Base-by-base conservation (phyloP, 2,888 invertebrate species). In the Acanthoscelides obtectus region DNA sequence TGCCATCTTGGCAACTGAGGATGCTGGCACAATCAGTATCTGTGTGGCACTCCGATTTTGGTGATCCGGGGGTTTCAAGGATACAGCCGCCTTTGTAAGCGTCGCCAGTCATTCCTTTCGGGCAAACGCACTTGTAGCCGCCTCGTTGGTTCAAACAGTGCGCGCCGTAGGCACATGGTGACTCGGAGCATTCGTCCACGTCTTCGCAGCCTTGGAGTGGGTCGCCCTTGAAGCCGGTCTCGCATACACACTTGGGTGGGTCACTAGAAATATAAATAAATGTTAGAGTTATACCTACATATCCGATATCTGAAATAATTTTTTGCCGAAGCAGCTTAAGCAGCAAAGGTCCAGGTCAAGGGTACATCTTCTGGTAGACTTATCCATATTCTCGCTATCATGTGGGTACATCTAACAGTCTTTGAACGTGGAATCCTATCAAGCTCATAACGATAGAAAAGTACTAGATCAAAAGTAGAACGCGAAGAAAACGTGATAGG, bases 211-310 rank as follows among this genome's bases (percentile, higher is more conserved):
- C 95, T 77, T 91, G 90, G 66, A 94, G 88, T 0, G 96, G 94
- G 85, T 96, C 93, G 17, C 96, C 96, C 85, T 94, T 93, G 82
- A 91, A 96, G 19, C 97, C 96, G 21, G 91, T 88, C 85, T 93
- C 91, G 83, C 97, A 97, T 90, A 94, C 92, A 83, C 97, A 97
- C 80, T 91, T 92, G 0, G 96, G 96, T 8, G 96, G 96, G 86
- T 96, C 94, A 73, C 92, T 45, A 45, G 17, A 45, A 12, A 12
- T 6, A 45, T 1, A 45, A 12, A 45, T 45, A 12, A 6, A 45
- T 1, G 45, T 5, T 25, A 25, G 4, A 25, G 45, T 45, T 45
- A 45, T 12, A 17, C n/a, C n/a, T n/a, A n/a, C n/a, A n/a, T n/a
- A n/a, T n/a, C n/a, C n/a, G n/a, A n/a, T n/a, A n/a, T n/a, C n/a